These are phyloP conservation scores for Aplochiton taeniatus DNA, from an alignment of 2,797 vertebrate genomes.

Conservation along the genomic window DNA sequence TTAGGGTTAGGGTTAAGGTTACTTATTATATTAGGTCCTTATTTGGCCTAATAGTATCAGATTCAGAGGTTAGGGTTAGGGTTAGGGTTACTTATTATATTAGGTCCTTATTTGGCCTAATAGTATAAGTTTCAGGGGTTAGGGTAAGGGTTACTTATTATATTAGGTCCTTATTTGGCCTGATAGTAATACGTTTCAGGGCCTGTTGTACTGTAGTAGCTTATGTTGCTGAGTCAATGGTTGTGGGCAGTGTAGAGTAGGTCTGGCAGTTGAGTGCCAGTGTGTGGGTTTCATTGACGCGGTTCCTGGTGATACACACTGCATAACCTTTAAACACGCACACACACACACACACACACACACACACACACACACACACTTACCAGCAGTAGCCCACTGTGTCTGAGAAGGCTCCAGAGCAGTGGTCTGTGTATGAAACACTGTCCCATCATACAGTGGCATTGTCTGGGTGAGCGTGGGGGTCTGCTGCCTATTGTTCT, in stretches of 20 bases:
- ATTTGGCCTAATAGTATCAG: too few species aligned
- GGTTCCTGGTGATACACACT: constrained; percentile 22
- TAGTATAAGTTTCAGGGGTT: too few species aligned
- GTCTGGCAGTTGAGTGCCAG: constrained; percentile 18
- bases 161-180: too few species aligned
- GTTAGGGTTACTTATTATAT: too few species aligned
- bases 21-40: too few species aligned
- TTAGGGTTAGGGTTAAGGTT: too few species aligned
- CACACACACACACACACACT: constrained; percentile 13
- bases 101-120: too few species aligned
- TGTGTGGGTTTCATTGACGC: constrained; percentile 67
- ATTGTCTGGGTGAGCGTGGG: constrained; percentile 68
- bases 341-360: constrained; percentile 1
- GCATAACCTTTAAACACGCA: constrained; percentile 11
- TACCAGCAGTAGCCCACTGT: constrained; percentile 28
- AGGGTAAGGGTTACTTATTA: too few species aligned
- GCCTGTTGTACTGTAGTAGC: neutral
- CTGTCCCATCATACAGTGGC: constrained; percentile 60
- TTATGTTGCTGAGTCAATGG: constrained; percentile 40
- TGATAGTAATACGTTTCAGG: neutral
- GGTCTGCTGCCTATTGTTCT: constrained; percentile 62
- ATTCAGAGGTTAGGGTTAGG: too few species aligned
- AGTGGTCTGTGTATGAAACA: constrained; percentile 56
- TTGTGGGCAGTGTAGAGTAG: constrained; percentile 23
- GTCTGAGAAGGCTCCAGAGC: constrained; percentile 72